Percentiles rank a stretch among this genome's conserved stretches.
Conservation (phyloP, 2,113 vertebrate genomes). For the Ginglymostoma cirratum region DNA sequence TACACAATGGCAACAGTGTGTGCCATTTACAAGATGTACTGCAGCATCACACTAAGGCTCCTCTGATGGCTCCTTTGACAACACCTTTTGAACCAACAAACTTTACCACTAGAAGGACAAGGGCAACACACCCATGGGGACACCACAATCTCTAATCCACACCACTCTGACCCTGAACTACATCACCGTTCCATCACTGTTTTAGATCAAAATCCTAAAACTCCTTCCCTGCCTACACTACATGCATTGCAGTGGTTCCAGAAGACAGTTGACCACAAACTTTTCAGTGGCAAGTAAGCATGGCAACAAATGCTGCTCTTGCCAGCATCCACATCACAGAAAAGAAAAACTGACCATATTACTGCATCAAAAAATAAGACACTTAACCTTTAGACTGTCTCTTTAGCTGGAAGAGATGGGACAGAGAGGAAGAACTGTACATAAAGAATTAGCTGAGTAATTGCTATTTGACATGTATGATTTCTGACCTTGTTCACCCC, state of each 20-base stretch:
- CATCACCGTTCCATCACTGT: no score
- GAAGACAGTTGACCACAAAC: background rate
- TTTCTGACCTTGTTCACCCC: no score
- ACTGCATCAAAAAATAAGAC: background rate
- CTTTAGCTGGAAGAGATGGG: background rate
- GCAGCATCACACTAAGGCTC: no score
- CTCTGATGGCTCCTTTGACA: no score
- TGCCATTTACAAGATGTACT: no score
- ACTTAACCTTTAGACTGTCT: background rate
- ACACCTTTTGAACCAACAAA: no score
- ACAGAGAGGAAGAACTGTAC: background rate
- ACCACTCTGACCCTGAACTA: no score
- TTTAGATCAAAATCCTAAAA: background rate
- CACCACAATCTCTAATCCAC: no score
- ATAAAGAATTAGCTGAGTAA: no score
- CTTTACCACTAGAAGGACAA: no score
- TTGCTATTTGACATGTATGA: background rate
- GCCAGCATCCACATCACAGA: background rate
- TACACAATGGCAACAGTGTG: no score
- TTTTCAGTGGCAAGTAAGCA: background rate
- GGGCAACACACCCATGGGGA: no score
- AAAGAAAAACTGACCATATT: background rate
- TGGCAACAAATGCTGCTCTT: background rate
- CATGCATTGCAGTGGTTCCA: background rate
- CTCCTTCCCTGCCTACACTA: background rate